A percentile compares a stretch with the other conserved stretches of the same genome.
Conservation (phyloP, 2,797 vertebrate genomes). For the Gouania willdenowi region DNA sequence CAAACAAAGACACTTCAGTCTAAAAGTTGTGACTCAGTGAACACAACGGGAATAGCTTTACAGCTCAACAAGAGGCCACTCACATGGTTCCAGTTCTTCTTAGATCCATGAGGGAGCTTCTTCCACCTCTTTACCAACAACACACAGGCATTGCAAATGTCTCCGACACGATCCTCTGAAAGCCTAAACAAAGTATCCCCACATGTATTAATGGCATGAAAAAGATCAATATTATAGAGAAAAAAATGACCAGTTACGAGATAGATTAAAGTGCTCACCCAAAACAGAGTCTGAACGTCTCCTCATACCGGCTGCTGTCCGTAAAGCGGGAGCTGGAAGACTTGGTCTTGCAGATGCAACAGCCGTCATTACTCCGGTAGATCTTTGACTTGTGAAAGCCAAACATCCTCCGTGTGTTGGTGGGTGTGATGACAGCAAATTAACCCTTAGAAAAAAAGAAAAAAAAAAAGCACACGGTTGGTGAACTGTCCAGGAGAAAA, state of each 20-base stretch:
- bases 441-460: too few relatives aligned
- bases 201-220: too few relatives aligned
- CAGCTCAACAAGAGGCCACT: conserved; percentile 2
- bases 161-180: conserved; percentile 78
- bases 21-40: too few relatives aligned
- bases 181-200: conserved; percentile 65
- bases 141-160: conserved; percentile 84
- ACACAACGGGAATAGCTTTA: too few relatives aligned
- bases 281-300: conserved; percentile 80
- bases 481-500: background rate
- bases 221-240: background rate
- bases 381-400: conserved; percentile 85
- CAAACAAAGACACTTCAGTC: background rate
- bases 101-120: conserved; percentile 80
- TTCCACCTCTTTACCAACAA: conserved; percentile 83
- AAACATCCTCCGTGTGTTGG: conserved; percentile 67
- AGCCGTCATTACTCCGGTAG: conserved; percentile 82
- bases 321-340: conserved; percentile 84
- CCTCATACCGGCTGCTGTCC: conserved; percentile 82
- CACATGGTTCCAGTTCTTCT: conserved; percentile 86
- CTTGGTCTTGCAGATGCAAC: conserved; percentile 85
- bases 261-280: conserved; percentile 62
- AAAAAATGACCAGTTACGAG: background rate
- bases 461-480: background rate
- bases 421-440: background rate